Conservation (phyloP, 2,113 vertebrate species). For the Rhinopithecus roxellana region DNA sequence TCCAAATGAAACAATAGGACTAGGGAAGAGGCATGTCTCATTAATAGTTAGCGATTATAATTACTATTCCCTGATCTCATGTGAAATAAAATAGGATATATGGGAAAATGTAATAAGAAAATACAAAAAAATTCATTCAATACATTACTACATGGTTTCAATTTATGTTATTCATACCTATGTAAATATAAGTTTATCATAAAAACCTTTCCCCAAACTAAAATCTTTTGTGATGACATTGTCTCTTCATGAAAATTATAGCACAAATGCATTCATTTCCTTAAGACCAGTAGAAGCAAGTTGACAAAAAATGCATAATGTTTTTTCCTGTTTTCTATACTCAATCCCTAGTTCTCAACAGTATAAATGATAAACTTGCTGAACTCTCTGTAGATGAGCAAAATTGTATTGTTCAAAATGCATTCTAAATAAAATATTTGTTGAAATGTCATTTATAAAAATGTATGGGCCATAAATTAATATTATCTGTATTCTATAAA, state of each 20-base stretch:
- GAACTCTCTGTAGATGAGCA: slow-evolving; percentile 4
- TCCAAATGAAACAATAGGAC: background rate
- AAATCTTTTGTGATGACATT: slow-evolving; percentile 5
- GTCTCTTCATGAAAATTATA: background rate
- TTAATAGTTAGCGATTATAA: background rate
- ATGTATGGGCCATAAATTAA: background rate
- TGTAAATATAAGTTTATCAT: background rate
- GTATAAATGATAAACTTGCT: slow-evolving; percentile 31
- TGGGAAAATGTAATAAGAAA: background rate
- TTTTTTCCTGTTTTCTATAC: background rate
- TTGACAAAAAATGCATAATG: background rate
- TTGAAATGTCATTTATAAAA: background rate
- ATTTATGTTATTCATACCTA: background rate
- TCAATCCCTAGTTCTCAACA: background rate
- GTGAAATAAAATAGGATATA: slow-evolving; percentile 3
- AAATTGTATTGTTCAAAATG: slow-evolving; percentile 20
- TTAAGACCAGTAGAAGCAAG: slow-evolving; percentile 17
- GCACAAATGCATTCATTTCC: background rate
- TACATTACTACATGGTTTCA: background rate
- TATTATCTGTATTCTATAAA: background rate
- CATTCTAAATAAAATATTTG: slow-evolving; percentile 47
- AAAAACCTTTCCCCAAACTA: background rate
- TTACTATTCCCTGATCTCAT: background rate
- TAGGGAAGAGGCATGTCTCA: background rate
- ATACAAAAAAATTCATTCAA: background rate